Conservation (phyloP, 2,797 vertebrate species). For the Taeniopygia guttata region DNA sequence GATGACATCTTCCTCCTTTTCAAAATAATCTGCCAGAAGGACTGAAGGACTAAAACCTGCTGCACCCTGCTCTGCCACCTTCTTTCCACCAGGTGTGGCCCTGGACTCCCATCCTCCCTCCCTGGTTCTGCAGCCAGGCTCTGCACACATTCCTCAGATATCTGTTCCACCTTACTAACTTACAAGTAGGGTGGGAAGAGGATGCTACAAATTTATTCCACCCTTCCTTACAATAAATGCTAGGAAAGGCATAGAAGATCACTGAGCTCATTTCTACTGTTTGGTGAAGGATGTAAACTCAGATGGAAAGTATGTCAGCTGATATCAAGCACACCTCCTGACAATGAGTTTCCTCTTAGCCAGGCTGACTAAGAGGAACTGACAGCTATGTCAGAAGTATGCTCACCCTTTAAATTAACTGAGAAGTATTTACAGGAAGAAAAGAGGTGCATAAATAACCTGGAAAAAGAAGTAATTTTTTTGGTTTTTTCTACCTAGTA, state of each 20-base stretch:
- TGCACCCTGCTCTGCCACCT: background rate
- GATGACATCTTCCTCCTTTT: background rate
- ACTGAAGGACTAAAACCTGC: background rate
- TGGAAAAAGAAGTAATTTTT: background rate
- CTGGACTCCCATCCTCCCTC: background rate
- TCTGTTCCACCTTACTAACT: background rate
- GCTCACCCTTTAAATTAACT: background rate
- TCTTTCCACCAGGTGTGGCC: background rate
- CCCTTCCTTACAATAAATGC: background rate
- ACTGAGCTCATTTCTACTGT: background rate
- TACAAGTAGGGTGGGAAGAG: background rate
- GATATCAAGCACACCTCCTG: background rate
- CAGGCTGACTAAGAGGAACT: background rate
- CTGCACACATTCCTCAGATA: background rate
- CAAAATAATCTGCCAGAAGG: background rate
- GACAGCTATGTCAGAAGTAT: background rate
- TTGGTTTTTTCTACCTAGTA: background rate
- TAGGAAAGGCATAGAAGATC: background rate
- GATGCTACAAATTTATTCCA: background rate
- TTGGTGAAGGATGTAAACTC: background rate
- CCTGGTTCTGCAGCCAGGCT: background rate
- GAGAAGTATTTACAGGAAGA: background rate
- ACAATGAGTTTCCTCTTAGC: background rate
- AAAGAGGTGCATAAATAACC: background rate
- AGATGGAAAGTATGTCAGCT: background rate